Conservation (phyloP, 2,797 vertebrate genomes). For the Melanotaenia nigrans region DNA sequence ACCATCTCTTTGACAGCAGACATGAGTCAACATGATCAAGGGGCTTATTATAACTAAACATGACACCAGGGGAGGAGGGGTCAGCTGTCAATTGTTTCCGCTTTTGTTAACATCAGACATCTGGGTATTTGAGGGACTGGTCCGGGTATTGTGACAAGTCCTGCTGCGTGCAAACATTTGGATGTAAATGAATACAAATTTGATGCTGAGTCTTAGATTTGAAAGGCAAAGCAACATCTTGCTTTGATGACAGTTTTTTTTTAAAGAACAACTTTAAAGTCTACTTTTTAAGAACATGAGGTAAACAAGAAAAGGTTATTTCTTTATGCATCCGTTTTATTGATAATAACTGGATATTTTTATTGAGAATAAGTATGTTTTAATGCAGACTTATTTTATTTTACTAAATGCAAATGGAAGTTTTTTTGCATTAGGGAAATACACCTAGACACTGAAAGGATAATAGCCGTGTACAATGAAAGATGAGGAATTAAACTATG, state of each 20-base stretch:
- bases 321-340: not conserved
- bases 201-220: conserved; percentile 58
- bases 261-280: not conserved
- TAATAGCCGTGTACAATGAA: not conserved
- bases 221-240: conserved; percentile 63
- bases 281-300: not conserved
- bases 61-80: conserved; percentile 55
- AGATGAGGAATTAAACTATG: not conserved
- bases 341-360: not conserved
- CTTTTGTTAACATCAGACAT: conserved; percentile 21
- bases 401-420: conserved; percentile 59
- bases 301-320: not conserved
- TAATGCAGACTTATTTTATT: not conserved
- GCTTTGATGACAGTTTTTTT: not conserved
- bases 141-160: conserved; percentile 21
- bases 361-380: not conserved
- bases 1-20: conserved; percentile 67
- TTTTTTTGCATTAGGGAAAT: conserved; percentile 75
- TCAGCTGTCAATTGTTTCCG: conserved; percentile 50
- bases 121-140: conserved; percentile 8
- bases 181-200: conserved; percentile 57
- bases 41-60: conserved; percentile 59
- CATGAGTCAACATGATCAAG: conserved; percentile 73
- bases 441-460: not conserved
- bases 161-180: not conserved